phyloP scores from a whole-genome alignment of 2,888 invertebrate species.

The Zelleria hepariella region DNA sequence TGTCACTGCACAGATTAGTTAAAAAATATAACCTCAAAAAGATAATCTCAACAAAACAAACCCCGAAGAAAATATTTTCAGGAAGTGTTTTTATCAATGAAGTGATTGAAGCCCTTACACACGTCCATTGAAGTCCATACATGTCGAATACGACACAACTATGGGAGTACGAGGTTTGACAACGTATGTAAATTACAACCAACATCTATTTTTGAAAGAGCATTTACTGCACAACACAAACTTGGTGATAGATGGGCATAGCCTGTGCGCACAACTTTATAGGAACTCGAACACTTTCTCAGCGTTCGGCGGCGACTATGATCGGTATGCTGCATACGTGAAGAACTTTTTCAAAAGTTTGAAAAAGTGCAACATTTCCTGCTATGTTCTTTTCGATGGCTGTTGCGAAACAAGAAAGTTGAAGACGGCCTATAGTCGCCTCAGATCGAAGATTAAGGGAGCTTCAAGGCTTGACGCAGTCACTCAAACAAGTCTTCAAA shows the following conservation, averaged over 20 bases:
- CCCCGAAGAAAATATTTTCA: too few relatives aligned
- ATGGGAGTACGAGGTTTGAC: slow-evolving; percentile 93
- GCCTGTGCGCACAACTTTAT: slow-evolving; percentile 80
- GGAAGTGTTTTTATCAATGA: background rate
- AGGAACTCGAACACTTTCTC: slow-evolving; percentile 73
- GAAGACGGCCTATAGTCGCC: slow-evolving; percentile 73
- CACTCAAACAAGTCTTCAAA: slow-evolving; percentile 64
- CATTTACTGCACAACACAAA: slow-evolving; percentile 76
- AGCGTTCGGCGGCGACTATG: slow-evolving; percentile 90
- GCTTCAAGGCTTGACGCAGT: slow-evolving; percentile 71
- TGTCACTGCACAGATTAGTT: too few relatives aligned
- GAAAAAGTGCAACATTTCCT: slow-evolving; percentile 77
- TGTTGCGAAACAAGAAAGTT: slow-evolving; percentile 81
- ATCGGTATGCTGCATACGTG: slow-evolving; percentile 77
- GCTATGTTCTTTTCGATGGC: slow-evolving; percentile 86
- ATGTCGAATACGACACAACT: too few relatives aligned
- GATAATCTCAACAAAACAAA: too few relatives aligned
- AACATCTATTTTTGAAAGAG: slow-evolving; percentile 75
- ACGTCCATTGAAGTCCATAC: too few relatives aligned
- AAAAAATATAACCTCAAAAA: too few relatives aligned
- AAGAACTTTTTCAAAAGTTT: slow-evolving; percentile 79
- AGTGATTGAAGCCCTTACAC: background rate
- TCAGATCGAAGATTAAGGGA: slow-evolving; percentile 72
- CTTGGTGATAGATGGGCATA: slow-evolving; percentile 86
- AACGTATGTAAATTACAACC: slow-evolving; percentile 79